Evolutionary conservation across 2,888 invertebrate genomes (phyloP), one percentile per base, ranked within the genome.

Genomic region (Nomada hirtipes): DNA sequence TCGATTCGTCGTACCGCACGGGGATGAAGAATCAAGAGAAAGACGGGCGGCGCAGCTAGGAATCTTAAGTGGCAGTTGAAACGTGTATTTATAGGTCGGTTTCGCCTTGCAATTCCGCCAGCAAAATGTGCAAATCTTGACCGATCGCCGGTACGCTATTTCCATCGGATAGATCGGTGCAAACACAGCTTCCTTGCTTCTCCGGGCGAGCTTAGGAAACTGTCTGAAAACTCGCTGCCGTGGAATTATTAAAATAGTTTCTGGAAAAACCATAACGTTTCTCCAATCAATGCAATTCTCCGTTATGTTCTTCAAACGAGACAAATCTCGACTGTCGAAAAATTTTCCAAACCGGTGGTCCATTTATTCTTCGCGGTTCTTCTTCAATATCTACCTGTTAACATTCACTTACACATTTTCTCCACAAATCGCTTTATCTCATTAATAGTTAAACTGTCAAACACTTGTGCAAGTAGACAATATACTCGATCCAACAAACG

Each of bases 61-160:
- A 85, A 88, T 87, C 61, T 83, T 84, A 88, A 89, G 89, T 88
- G 83, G 79, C 68, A 57, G 76, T 67, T 81, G 82, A 82, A 85
- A 85, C 80, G 63, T 88, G 64, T 77, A 88, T 88, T 88, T 88
- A 88, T 82, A 82, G 87, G 68, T 79, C 75, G 77, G 76, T 80
- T 79, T 83, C 67, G 68, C 81, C 77, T 70, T 47, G 77, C 76
- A 76, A 81, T 87, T 86, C 79, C 60, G 68, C 64, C 72, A 26
- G 87, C 47, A 47, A 81, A 83, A 73, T 85, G 72, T 69, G 85
- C 80, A 83, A 87, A 86, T 83, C 85, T 79, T 80, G 64, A 64
- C 69, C 76, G 79, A 86, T 86, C 79, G 52, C 50, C 70, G 82
- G 36, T 64, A 29, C 69, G 69, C 61, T 57, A 67, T 73, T 80